A percentile compares a stretch with the other conserved stretches of the same genome.
Conservation (phyloP, 2,113 vertebrate genomes). For the Psittacus erithacus region DNA sequence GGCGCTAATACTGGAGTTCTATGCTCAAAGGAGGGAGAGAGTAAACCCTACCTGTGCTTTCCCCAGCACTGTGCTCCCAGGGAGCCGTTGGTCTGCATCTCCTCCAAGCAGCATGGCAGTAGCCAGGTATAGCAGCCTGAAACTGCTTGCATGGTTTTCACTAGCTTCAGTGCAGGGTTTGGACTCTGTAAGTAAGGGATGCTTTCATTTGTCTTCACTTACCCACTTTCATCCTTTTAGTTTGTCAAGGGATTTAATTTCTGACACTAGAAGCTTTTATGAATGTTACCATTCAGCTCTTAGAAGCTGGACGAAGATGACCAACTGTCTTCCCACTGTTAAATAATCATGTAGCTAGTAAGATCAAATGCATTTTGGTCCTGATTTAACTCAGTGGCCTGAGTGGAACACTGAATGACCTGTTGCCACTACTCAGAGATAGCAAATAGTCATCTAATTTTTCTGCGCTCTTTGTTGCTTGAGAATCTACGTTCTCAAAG, state of each 20-base stretch:
- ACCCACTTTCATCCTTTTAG: rapidly evolving
- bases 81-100: not conserved
- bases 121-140: rapidly evolving
- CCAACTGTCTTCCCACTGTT: rapidly evolving
- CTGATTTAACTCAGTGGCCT: not conserved
- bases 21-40: not conserved
- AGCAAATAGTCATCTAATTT: not conserved
- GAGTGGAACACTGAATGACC: not conserved
- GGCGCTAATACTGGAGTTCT: too few species aligned
- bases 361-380: not conserved
- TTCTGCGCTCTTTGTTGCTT: not conserved
- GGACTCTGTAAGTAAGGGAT: not conserved
- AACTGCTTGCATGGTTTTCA: rapidly evolving
- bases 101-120: rapidly evolving
- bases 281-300: not conserved
- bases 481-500: rapidly evolving
- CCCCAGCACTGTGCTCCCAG: rapidly evolving
- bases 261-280: not conserved
- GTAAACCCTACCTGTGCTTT: rapidly evolving
- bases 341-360: not conserved
- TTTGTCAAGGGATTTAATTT: not conserved
- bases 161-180: not conserved
- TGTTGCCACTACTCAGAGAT: not conserved
- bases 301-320: not conserved
- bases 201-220: rapidly evolving